phyloP scores from a whole-genome alignment of 1,140 invertebrate genomes.

The Drosophila lacteicornis region DNA sequence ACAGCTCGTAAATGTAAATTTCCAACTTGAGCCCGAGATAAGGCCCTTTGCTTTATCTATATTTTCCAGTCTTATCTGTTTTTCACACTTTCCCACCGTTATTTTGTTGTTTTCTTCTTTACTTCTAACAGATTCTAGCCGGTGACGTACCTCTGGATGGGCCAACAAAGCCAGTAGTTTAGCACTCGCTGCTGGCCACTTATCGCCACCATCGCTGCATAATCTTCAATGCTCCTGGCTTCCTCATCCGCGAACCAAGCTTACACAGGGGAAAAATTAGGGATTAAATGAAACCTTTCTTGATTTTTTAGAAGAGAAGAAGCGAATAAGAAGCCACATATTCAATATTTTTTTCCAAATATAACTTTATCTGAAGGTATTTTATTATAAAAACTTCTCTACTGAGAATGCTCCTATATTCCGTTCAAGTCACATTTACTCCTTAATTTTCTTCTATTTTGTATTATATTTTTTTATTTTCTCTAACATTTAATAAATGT shows the following conservation, averaged over 20 bases:
- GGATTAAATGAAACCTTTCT: too few relatives aligned
- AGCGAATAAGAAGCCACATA: background rate
- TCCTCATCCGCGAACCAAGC: background rate
- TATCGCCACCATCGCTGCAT: slow-evolving; percentile 47
- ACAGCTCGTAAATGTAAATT: slow-evolving; percentile 12
- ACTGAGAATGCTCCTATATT: too few relatives aligned
- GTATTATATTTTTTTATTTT: background rate
- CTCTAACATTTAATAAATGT: background rate
- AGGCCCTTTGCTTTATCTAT: background rate
- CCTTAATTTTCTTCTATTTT: too few relatives aligned
- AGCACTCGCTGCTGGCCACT: slow-evolving; percentile 36
- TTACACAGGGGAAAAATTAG: background rate
- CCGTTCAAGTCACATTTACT: too few relatives aligned
- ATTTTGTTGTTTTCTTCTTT: background rate
- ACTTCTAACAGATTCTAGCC: slow-evolving; percentile 16
- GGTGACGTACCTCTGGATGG: slow-evolving; percentile 38
- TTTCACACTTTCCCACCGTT: slow-evolving; percentile 43
- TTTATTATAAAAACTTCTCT: background rate
- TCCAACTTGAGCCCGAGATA: background rate
- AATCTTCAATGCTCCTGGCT: slow-evolving; percentile 18
- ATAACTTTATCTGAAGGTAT: too few relatives aligned
- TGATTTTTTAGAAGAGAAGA: too few relatives aligned
- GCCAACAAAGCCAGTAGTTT: slow-evolving; percentile 56
- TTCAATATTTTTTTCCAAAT: too few relatives aligned
- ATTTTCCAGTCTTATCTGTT: slow-evolving; percentile 27